Percentiles rank a stretch among this genome's conserved stretches.
Conservation (phyloP, 2,888 invertebrate genomes). For the Synanthedon andrenaeformis region DNA sequence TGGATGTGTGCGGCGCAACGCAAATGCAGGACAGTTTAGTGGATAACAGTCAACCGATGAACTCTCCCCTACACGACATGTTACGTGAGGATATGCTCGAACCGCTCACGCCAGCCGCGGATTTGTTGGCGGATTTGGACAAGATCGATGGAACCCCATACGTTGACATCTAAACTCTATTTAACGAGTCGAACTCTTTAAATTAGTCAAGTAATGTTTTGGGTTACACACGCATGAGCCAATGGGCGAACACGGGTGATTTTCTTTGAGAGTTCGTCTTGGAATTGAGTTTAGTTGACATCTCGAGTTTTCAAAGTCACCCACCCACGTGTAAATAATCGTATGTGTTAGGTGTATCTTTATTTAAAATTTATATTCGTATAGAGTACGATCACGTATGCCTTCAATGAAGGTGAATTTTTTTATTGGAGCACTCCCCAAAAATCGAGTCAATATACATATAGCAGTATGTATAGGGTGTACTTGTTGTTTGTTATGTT, state of each 20-base stretch:
- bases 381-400: slow-evolving; percentile 50
- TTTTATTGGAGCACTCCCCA: slow-evolving; percentile 44
- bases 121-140: slow-evolving; percentile 56
- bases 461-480: no score
- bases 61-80: slow-evolving; percentile 54
- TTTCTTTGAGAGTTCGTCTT: no score
- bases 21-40: slow-evolving; percentile 36
- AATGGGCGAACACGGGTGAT: no score
- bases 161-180: slow-evolving; percentile 42
- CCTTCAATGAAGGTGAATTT: slow-evolving; percentile 62
- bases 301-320: no score
- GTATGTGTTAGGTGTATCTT: no score
- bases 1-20: slow-evolving; percentile 44
- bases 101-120: slow-evolving; percentile 47
- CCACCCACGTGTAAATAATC: no score
- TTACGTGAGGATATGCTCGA: slow-evolving; percentile 52
- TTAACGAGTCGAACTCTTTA: no score
- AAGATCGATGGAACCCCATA: slow-evolving; percentile 56
- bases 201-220: slow-evolving; percentile 21
- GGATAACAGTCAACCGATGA: slow-evolving; percentile 33
- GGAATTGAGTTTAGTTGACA: no score
- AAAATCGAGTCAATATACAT: slow-evolving; percentile 48
- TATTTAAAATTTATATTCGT: slow-evolving; percentile 34
- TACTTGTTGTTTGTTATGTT: no score
- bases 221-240: slow-evolving; percentile 11